Evolutionary conservation across 2,797 vertebrate species (phyloP).

Genomic region (Gallinago stenura): DNA sequence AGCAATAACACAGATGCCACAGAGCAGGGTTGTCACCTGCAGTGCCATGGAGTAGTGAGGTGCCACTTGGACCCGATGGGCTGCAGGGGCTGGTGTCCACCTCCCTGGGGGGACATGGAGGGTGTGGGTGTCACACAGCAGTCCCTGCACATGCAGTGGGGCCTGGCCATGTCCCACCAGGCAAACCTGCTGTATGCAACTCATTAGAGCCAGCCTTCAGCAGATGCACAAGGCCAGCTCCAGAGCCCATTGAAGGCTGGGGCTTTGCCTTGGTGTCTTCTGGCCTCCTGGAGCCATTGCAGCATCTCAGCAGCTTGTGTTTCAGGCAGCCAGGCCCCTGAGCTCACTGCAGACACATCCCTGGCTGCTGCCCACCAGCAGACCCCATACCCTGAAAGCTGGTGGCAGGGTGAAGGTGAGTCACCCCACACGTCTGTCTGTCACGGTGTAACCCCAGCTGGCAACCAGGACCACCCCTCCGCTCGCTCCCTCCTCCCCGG

Average conservation of each 20-base stretch:
- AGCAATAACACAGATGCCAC: not conserved
- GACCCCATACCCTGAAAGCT: not conserved
- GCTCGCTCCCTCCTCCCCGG: not conserved
- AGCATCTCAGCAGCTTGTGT: not conserved
- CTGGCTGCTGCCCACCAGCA: not conserved
- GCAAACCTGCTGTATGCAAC: not conserved
- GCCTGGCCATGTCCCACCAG: not conserved
- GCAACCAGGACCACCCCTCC: not conserved
- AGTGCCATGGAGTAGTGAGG: not conserved
- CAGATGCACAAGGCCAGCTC: rapidly evolving
- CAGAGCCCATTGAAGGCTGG: not conserved
- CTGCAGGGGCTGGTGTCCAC: not conserved
- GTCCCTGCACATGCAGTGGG: not conserved
- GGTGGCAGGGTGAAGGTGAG: rapidly evolving
- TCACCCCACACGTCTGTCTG: rapidly evolving
- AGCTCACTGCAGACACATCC: not conserved
- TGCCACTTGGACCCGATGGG: not conserved
- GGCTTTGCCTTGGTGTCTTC: not conserved
- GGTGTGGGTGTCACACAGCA: not conserved
- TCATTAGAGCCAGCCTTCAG: not conserved
- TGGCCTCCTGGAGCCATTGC: not conserved
- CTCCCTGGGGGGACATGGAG: too few relatives aligned
- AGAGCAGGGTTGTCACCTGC: rapidly evolving
- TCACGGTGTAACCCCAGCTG: not conserved
- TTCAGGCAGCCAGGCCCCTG: not conserved